Conservation (phyloP, 1,140 invertebrate species). For the Conus ventricosus region DNA sequence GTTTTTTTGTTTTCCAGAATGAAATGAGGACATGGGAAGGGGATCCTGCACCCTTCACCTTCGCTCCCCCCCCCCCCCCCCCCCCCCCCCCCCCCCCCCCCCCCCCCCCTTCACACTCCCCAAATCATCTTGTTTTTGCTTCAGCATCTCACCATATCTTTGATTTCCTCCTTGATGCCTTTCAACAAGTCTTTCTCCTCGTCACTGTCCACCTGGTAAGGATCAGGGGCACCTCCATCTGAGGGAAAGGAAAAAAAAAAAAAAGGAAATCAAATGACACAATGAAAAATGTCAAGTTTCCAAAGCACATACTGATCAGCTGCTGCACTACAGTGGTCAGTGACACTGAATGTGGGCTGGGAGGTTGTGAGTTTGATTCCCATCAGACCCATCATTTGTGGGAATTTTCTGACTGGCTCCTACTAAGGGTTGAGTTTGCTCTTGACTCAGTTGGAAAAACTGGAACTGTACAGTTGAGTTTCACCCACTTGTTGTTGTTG, state of each 20-base stretch:
- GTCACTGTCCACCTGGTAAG: constrained; percentile 67
- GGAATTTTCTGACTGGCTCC: too few species aligned
- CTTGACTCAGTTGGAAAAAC: too few species aligned
- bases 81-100: constrained; percentile 2
- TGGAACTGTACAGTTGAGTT: too few species aligned
- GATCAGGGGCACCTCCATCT: background rate
- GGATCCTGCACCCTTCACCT: background rate
- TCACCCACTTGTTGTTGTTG: too few species aligned
- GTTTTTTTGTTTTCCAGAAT: too few species aligned
- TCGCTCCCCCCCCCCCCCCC: constrained; percentile 6
- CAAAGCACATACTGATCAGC: too few species aligned
- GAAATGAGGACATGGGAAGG: too few species aligned
- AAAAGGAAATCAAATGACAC: background rate
- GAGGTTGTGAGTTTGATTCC: too few species aligned
- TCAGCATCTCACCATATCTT: constrained; percentile 55
- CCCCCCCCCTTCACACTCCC: constrained; percentile 10
- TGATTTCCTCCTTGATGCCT: constrained; percentile 70
- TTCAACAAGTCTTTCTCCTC: constrained; percentile 71
- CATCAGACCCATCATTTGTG: too few species aligned
- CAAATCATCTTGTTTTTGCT: background rate
- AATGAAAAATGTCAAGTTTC: background rate
- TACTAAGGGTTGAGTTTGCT: too few species aligned
- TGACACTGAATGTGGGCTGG: too few species aligned
- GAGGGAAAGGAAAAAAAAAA: background rate
- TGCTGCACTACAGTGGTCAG: too few species aligned